Conservation (phyloP, 2,888 invertebrate species). For the Noctua pronuba region DNA sequence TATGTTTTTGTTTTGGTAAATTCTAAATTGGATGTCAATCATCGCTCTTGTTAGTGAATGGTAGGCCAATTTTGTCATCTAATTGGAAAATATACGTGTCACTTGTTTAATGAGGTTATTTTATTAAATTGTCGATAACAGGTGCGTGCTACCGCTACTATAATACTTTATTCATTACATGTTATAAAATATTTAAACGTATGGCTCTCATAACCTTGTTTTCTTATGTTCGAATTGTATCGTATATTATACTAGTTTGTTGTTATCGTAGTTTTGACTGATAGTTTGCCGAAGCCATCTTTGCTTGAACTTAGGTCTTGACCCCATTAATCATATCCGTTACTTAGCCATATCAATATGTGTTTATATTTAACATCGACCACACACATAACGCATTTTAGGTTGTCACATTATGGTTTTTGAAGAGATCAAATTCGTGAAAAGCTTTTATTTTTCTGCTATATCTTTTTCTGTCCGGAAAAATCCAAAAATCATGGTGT, state of each 20-base stretch:
- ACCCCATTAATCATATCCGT: conserved; percentile 11
- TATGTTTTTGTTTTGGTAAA: conserved; percentile 19
- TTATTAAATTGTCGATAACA: not conserved
- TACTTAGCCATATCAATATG: not conserved
- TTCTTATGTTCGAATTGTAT: not conserved
- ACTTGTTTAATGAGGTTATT: not conserved
- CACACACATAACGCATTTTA: conserved; percentile 37
- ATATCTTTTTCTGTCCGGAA: not conserved
- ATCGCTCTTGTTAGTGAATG: not conserved
- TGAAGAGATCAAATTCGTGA: not conserved
- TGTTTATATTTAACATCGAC: conserved; percentile 27
- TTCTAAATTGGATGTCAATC: conserved; percentile 12
- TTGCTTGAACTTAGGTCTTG: conserved; percentile 43
- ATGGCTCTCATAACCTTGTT: not conserved
- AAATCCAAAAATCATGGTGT: conserved; percentile 20
- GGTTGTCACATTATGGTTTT: not conserved
- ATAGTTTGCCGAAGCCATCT: not conserved
- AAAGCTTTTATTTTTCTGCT: not conserved
- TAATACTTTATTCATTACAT: not conserved
- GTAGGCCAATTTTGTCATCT: not conserved
- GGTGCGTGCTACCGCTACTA: not conserved
- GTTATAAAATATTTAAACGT: too few species aligned
- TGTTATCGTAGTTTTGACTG: conserved; percentile 27
- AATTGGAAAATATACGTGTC: not conserved
- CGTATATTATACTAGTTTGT: not conserved